Conservation (phyloP, 2,888 invertebrate genomes). For the Patella depressa region DNA sequence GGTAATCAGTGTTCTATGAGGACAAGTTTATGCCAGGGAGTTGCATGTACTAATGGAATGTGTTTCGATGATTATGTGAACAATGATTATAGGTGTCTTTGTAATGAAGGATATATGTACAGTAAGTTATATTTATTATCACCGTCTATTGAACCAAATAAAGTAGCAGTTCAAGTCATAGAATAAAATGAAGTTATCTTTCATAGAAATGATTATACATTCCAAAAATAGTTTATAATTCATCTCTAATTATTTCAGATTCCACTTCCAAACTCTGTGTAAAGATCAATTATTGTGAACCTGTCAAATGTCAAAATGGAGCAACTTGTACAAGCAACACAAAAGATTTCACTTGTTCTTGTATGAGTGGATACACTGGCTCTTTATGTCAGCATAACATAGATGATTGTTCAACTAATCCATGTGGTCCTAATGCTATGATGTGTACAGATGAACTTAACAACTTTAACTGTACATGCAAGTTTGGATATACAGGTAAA, state of each 20-base stretch:
- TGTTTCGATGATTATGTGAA: constrained; percentile 51
- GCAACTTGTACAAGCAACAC: constrained; percentile 28
- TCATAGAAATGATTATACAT: no score
- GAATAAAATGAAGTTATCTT: no score
- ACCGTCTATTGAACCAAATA: neutral
- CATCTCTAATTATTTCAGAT: constrained; percentile 33
- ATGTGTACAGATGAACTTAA: constrained; percentile 27
- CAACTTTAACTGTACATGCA: constrained; percentile 49
- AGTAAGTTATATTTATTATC: constrained; percentile 37
- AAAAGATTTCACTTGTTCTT: constrained; percentile 43
- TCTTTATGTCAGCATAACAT: constrained; percentile 51
- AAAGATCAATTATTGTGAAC: constrained; percentile 35
- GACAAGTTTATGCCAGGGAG: constrained; percentile 35
- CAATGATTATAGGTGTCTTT: constrained; percentile 49
- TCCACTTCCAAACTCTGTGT: constrained; percentile 37
- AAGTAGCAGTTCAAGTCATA: no score
- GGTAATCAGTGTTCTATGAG: constrained; percentile 84
- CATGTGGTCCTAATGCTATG: constrained; percentile 22
- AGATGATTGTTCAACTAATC: constrained; percentile 73
- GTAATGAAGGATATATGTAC: constrained; percentile 44
- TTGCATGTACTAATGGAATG: constrained; percentile 33
- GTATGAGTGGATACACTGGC: constrained; percentile 49
- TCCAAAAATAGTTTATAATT: no score
- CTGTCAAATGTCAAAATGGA: constrained; percentile 42
- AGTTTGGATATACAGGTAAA: constrained; percentile 49